Conservation (phyloP, 2,113 vertebrate species). For the Elephantulus edwardii region DNA sequence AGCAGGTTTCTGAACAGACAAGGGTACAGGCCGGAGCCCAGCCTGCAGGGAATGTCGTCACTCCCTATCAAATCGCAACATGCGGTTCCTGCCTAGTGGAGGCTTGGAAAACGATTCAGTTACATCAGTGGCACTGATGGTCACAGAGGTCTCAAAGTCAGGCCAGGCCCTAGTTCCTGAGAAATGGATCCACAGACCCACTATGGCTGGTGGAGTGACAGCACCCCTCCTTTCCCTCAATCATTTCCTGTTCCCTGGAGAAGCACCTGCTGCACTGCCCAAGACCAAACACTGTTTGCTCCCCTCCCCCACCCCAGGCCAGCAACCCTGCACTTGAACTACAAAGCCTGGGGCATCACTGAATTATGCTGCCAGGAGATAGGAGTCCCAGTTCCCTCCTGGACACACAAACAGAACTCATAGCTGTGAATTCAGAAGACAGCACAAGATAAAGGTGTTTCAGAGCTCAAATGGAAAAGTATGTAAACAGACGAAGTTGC, state of each 20-base stretch:
- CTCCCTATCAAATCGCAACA: neutral
- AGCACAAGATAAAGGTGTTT: neutral
- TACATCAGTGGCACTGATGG: neutral
- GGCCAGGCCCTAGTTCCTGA: neutral
- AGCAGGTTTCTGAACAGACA: neutral
- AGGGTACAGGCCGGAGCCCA: neutral
- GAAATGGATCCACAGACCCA: neutral
- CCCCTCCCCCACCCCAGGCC: neutral
- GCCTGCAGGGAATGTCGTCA: neutral
- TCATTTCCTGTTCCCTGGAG: neutral
- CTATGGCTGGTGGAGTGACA: neutral
- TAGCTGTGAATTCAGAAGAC: neutral
- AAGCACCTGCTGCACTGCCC: neutral
- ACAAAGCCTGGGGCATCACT: neutral
- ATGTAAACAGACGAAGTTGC: neutral
- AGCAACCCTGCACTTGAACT: neutral
- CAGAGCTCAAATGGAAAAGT: neutral
- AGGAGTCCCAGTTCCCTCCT: neutral
- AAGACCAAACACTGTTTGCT: neutral
- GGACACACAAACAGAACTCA: neutral
- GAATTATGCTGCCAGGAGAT: neutral
- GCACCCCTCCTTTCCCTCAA: neutral
- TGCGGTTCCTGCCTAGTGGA: neutral
- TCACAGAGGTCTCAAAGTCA: neutral
- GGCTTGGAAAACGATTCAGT: neutral